A percentile compares a stretch with the other conserved stretches of the same genome.
These are phyloP conservation scores for Blastomussa wellsi DNA, from an alignment of 92 coral and sea anemone species.

Conservation along the genomic window DNA sequence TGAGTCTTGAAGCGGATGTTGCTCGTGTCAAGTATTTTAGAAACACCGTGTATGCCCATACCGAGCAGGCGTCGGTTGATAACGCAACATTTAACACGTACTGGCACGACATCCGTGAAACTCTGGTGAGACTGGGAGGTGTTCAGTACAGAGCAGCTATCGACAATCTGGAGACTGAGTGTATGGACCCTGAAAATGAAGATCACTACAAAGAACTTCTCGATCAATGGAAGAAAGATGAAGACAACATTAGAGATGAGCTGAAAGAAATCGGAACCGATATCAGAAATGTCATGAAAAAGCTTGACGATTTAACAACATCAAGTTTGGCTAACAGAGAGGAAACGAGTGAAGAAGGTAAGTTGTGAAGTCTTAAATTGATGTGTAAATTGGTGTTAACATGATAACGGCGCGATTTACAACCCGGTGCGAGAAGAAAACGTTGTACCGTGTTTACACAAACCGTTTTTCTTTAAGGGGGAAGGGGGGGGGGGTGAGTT, in stretches of 20 bases:
- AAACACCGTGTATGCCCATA: constrained; percentile 40
- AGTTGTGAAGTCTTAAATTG: background rate
- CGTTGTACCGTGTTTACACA: too few relatives aligned
- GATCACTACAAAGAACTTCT: background rate
- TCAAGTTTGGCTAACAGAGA: background rate
- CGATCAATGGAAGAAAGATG: constrained; percentile 1
- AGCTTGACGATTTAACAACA: background rate
- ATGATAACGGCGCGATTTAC: too few relatives aligned
- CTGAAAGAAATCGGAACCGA: background rate
- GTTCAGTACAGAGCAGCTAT: background rate
- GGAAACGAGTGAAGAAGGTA: constrained; percentile 3
- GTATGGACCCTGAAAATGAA: constrained; percentile 2
- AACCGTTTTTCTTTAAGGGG: too few relatives aligned
- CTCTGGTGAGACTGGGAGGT: constrained; percentile 38
- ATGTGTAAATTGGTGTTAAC: too few relatives aligned
- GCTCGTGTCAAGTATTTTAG: constrained; percentile 49
- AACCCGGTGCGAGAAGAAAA: too few relatives aligned
- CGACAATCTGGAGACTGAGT: background rate
- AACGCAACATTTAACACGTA: constrained; percentile 29
- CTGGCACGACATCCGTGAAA: constrained; percentile 51
- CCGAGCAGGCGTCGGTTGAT: constrained; percentile 32
- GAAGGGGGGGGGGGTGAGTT: too few relatives aligned
- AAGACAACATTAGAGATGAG: background rate
- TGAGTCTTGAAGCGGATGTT: constrained; percentile 45
- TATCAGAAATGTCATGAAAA: background rate